Evolutionary conservation across 2,797 vertebrate species (phyloP), one percentile per base, ranked within the genome.

Genomic region (Poeciliopsis gracilis): DNA sequence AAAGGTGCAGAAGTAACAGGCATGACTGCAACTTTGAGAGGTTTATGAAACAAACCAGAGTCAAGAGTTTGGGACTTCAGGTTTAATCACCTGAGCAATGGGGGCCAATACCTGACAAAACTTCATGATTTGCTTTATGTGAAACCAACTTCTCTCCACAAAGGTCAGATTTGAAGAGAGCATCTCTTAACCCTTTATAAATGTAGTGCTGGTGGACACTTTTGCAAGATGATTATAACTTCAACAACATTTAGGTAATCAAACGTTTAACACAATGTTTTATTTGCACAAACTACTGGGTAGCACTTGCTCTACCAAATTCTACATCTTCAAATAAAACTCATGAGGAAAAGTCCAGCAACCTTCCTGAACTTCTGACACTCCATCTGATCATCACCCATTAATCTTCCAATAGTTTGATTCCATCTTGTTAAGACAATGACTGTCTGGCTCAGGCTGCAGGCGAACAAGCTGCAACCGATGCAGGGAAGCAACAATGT

Each of bases 341-440:
- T 23, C 49, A 53, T 83, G 79, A 81, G 82, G 75, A 75, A 51
- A 82, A 77, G 79, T 84, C 80, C 85, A 82, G 41, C 79, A 79
- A 83, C 80, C 15, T 71, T 84, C 84, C 77, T 78, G 82, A 81
- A 72, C 79, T 87, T 80, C 82, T 86, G 84, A 87, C 81, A 57
- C 83, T 84, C 72, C 23, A 75, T 73, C 86, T 86, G 82, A 88
- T 88, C 83, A 84, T 86, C 84, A 80, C 72, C 73, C 72, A 80
- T 89, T 80, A 89, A 84, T 77, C 72, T 82, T 72, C 72, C 61
- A 75, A 67, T 41, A 30, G 71, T 83, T 81, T 73, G 70, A 51
- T 86, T 86, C 59, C 78, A 61, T 83, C 66, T 77, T 85, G 82
- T 88, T 87, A 84, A 84, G 15, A 49, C 47, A 63, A 75, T 16